phyloP scores from a whole-genome alignment of 2,797 vertebrate species.

The Semotilus atromaculatus region DNA sequence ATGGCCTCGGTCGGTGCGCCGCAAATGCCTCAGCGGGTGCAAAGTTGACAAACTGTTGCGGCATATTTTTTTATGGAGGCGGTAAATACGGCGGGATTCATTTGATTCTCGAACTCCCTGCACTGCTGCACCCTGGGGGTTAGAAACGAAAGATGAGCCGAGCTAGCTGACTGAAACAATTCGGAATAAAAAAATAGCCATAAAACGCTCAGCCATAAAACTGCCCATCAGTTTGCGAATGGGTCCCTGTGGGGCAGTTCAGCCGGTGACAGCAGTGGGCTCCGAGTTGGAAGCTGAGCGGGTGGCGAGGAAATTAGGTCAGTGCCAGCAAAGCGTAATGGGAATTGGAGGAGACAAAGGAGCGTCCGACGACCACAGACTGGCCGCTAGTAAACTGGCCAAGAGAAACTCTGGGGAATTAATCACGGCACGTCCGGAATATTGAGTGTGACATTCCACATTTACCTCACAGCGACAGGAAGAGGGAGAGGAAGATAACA shows the following conservation, averaged over 20 bases:
- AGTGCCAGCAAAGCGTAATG: constrained; percentile 67
- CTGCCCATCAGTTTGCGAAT: constrained; percentile 65
- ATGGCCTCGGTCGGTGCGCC: constrained; percentile 60
- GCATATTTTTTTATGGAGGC: constrained; percentile 69
- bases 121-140: constrained; percentile 63
- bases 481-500: constrained; percentile 36
- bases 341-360: constrained; percentile 64
- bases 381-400: constrained; percentile 76
- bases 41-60: constrained; percentile 76
- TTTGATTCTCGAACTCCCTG: constrained; percentile 61
- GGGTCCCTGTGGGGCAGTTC: constrained; percentile 54
- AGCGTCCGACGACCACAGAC: constrained; percentile 73
- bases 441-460: constrained; percentile 75
- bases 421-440: constrained; percentile 68
- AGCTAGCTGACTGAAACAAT: constrained; percentile 66
- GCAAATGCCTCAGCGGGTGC: constrained; percentile 63
- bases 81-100: constrained; percentile 64
- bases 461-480: constrained; percentile 58
- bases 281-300: constrained; percentile 49
- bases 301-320: constrained; percentile 71
- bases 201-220: constrained; percentile 70
- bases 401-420: constrained; percentile 63
- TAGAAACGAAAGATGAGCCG: constrained; percentile 71
- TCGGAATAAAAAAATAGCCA: constrained; percentile 59
- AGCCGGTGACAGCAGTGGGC: constrained; percentile 53